Evolutionary conservation across 1,140 invertebrate genomes (phyloP), one percentile per base, ranked within the genome.

Genomic region (Tetranychus urticae): DNA sequence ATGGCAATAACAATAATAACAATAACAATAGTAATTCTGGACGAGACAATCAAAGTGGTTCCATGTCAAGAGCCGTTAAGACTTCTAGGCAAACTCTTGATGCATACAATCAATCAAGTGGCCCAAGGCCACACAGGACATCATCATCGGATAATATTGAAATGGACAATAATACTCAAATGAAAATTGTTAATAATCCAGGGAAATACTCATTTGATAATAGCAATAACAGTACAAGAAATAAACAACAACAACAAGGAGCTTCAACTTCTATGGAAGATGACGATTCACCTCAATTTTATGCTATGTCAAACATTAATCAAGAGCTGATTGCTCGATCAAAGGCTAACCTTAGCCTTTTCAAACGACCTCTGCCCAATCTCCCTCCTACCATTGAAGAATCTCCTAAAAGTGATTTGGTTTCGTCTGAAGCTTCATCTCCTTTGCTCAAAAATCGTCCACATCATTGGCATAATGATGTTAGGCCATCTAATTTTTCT

Each of bases 351-450:
- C 42, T 37, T 31, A 59, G n/a, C 23, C 14, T 59, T 2, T 47
- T 46, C 34, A 42, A 35, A 35, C 7, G 58, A 12, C 58, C 58
- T 5, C 31, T 59, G 39, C 58, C 58, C 31, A 46, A 46, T 59
- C 58, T 59, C 7, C 58, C 58, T 10, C 35, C 56, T 5, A 46
- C 39, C 6, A 57, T 37, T 56, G 58, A 63, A 60, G 52, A 55
- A 47, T 37, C 23, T 47, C 52, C 63, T 57, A 61, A 37, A 14
- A 37, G 23, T 61, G 46, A 60, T 3, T n/a, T n/a, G 8, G 14
- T 12, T 31, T 34, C 45, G 34, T 33, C 42, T 31, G 58, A 33
- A 34, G 23, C 50, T 52, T 52, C 50, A 31, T 52, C 50, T 31
- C 31, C 50, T n/a, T n/a, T 33, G 31, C 5, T 33, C 5, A 52